These are phyloP conservation scores for Petrolisthes cinctipes DNA, from an alignment of 2,888 invertebrate species.

Conservation along the genomic window DNA sequence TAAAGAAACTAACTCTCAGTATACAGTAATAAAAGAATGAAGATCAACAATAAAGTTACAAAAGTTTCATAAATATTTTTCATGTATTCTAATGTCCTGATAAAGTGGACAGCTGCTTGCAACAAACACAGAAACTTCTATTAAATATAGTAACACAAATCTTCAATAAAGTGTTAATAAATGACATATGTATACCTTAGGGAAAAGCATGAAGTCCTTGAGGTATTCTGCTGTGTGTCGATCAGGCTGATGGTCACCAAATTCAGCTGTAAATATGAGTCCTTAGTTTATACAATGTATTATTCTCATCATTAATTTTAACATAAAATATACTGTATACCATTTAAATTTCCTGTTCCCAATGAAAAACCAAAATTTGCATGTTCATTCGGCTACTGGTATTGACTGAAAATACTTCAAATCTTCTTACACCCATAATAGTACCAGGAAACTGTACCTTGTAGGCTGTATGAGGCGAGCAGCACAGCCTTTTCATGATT, in stretches of 20 bases:
- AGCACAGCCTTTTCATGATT: slow-evolving; percentile 91
- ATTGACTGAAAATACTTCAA: too few species aligned
- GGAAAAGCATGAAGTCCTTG: slow-evolving; percentile 90
- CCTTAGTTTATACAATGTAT: too few species aligned
- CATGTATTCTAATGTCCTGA: not conserved
- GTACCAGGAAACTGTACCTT: slow-evolving; percentile 71
- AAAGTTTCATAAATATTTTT: slow-evolving; percentile 22
- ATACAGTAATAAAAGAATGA: too few species aligned
- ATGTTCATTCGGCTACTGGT: too few species aligned
- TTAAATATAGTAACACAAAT: not conserved
- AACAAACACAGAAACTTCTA: not conserved
- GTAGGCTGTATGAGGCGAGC: slow-evolving; percentile 92
- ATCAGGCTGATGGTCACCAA: slow-evolving; percentile 91
- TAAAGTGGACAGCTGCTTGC: not conserved
- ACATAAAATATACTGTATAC: too few species aligned
- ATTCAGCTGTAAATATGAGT: slow-evolving; percentile 78
- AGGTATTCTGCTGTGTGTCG: slow-evolving; percentile 92
- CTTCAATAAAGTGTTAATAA: not conserved
- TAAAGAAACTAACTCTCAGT: too few species aligned
- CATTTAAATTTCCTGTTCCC: not conserved
- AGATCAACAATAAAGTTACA: too few species aligned
- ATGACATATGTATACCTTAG: slow-evolving; percentile 77
- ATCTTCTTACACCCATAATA: not conserved
- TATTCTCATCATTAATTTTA: too few species aligned
- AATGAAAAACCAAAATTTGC: slow-evolving; percentile 1